A percentile compares a stretch with the other conserved stretches of the same genome.
Evolutionary conservation across 2,113 vertebrate genomes (phyloP).

Genomic region (Parotia lawesii): DNA sequence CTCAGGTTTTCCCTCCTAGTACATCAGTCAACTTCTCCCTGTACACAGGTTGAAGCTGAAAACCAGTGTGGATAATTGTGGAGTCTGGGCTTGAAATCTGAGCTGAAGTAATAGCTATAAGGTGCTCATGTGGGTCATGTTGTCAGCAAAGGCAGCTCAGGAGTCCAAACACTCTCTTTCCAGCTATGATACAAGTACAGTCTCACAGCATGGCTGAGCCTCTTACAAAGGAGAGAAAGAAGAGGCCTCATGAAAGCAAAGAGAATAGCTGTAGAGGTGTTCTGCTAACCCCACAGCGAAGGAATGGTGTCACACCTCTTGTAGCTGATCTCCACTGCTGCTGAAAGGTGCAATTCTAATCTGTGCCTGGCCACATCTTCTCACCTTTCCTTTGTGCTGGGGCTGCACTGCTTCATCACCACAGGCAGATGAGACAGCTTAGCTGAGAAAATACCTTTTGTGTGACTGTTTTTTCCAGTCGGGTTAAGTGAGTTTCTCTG

Average conservation of each 20-base stretch:
- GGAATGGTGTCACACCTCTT: not conserved
- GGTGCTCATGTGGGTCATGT: not conserved
- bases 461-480: not conserved
- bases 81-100: not conserved
- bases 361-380: not conserved
- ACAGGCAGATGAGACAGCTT: not conserved
- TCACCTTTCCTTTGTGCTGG: not conserved
- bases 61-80: not conserved
- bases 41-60: not conserved
- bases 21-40: not conserved
- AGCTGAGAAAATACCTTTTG: not conserved
- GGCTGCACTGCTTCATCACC: not conserved
- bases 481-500: not conserved
- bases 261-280: not conserved
- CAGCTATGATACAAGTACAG: not conserved
- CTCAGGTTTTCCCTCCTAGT: not conserved
- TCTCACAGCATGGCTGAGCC: not conserved
- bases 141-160: not conserved
- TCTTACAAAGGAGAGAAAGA: not conserved
- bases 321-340: not conserved
- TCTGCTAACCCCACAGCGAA: not conserved
- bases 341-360: not conserved
- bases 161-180: not conserved
- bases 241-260: not conserved
- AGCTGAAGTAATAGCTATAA: not conserved